Conservation (phyloP, 2,113 vertebrate genomes). For the Elgaria multicarinata region DNA sequence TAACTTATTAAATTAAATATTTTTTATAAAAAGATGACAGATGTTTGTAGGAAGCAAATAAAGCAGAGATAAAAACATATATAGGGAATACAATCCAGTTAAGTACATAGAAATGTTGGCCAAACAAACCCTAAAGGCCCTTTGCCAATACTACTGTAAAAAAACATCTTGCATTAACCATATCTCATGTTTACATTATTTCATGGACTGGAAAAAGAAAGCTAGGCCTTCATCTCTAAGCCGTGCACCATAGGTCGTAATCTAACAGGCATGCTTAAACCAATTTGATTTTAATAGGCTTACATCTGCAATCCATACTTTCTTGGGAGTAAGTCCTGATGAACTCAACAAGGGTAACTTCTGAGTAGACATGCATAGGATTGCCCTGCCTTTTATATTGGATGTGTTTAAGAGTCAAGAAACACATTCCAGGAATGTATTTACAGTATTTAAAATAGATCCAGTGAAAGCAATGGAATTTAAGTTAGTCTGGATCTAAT, state of each 20-base stretch:
- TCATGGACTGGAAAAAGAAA: conserved; percentile 11
- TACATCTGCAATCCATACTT: not conserved
- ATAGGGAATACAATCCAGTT: conserved; percentile 2
- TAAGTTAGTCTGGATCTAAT: no score
- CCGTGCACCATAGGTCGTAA: not conserved
- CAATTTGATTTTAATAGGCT: not conserved
- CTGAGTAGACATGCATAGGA: not conserved
- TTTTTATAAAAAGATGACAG: conserved; percentile 28
- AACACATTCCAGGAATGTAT: not conserved
- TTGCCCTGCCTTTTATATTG: no score
- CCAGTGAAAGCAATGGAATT: no score
- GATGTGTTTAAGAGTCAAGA: not conserved
- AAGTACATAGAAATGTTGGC: conserved; percentile 8
- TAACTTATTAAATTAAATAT: conserved; percentile 26
- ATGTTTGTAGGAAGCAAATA: not conserved
- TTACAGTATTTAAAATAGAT: not conserved
- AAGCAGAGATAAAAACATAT: conserved; percentile 25
- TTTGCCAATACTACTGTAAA: conserved; percentile 43
- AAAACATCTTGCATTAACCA: conserved; percentile 36
- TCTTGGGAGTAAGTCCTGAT: not conserved
- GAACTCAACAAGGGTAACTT: not conserved
- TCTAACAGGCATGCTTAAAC: not conserved
- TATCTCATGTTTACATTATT: conserved; percentile 47
- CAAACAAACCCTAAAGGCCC: not conserved
- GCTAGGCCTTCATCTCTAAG: not conserved